Base-by-base conservation (phyloP, 2,888 invertebrate genomes). In the Shargacucullia verbasci region DNA sequence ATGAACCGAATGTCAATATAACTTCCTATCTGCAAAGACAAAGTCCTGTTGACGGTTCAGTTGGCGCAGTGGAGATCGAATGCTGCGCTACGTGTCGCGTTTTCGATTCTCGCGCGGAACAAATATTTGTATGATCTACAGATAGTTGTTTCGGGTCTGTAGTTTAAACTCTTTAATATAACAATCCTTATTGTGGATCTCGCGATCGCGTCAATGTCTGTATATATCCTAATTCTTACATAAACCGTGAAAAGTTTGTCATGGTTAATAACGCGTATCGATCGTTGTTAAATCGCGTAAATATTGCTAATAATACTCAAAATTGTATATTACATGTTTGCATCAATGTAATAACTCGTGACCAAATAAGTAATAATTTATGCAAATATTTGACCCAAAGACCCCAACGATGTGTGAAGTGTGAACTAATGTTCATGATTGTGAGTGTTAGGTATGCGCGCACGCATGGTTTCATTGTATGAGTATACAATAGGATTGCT, bases 331-430 rank as follows among this genome's bases (percentile, higher is more conserved):
- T 35, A 48, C 40, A 37, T 41, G 15, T 56, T 41, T 15, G 38
- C 45, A 50, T 33, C 43, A 29, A 38, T 61, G 65, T 59, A 57
- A 57, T 63, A 62, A 59, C 37, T 27, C 48, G 55, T 59, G 59
- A 53, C 54, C 40, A 41, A 55, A 50, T 29, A 9, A 54, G 44
- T 39, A 58, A 44, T 69, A 39, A 69, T 57, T 53, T 65, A 77
- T 78, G 69, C 49, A 71, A 71, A 76, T 62, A 65, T 62, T 58
- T 81, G 80, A 80, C 80, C 78, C 58, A 74, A 70, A 78, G 73
- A 78, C 71, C 66, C 12, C 64, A 39, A 39, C 45, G 34, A 61
- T 14, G 53, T 68, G 67, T 59, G 44, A 56, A 56, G 47, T 62
- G 53, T 67, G 56, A 62, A 49, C 46, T 68, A 58, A 72, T 58